Evolutionary conservation across 2,888 invertebrate genomes (phyloP), one percentile per base, ranked within the genome.

Genomic region (Chrysolina haemoptera): DNA sequence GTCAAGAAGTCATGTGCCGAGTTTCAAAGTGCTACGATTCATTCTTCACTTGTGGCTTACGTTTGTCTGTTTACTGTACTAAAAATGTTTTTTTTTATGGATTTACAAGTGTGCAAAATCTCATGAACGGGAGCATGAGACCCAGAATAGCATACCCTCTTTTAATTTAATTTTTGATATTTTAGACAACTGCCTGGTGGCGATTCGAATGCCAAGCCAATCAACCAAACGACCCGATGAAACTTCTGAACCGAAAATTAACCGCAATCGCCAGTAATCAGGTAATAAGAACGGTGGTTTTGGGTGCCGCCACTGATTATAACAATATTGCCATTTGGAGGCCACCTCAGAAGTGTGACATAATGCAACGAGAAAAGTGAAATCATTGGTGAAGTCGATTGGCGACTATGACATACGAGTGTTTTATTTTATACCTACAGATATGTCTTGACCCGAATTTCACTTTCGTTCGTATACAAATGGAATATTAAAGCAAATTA

Each of bases 371-470:
- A 69, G 64, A 73, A 73, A 73, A 73, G 73, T 73, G 69, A 73
- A 73, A 73, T 22, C 65, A 66, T 48, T 64, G 18, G 48, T 65
- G 43, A 64, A 55, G 68, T 53, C 67, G 67, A 53, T 67, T 40
- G 59, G 59, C 35, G 40, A 40, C 50, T 53, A 53, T 67, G 53
- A 67, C 67, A 16, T 62, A 41, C 20, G 62, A 18, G 27, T 68
- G 62, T 50, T 72, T 73, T 70, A 70, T 75, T 75, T 75, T 69
- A 71, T 70, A 64, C 68, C 68, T 48, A 77, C 70, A 62, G 67
- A 74, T 72, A 73, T 76, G 53, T 75, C 66, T 73, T 81, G 81
- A 81, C 81, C 81, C 78, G 71, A 76, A 79, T 81, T 81, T 80
- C 78, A 79, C 81, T 80, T 81, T 81, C 80, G 69, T 79, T 81